Conservation (phyloP, 2,797 vertebrate genomes). For the Helicolenus hilgendorfi region DNA sequence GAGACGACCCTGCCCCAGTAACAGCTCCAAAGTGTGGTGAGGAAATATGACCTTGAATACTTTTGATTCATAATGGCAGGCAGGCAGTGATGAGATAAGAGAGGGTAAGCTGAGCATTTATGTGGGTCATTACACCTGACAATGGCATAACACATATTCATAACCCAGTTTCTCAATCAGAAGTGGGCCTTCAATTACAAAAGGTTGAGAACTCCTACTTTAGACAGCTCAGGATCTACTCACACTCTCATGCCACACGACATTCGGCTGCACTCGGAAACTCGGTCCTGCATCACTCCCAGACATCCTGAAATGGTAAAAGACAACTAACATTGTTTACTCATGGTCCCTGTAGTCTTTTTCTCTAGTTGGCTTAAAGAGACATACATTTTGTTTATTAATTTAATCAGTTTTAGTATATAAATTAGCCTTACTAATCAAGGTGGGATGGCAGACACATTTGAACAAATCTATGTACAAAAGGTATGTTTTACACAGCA, state of each 20-base stretch:
- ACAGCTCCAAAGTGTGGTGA: too few relatives aligned
- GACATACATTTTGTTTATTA: not conserved
- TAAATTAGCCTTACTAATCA: not conserved
- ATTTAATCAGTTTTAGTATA: not conserved
- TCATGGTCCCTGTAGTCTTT: not conserved
- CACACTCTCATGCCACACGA: not conserved
- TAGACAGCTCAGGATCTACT: not conserved
- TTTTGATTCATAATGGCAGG: too few relatives aligned
- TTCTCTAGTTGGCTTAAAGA: not conserved
- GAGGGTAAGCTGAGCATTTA: too few relatives aligned
- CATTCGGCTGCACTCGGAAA: too few relatives aligned
- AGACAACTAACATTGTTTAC: not conserved
- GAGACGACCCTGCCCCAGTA: too few relatives aligned
- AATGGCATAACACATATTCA: too few relatives aligned
- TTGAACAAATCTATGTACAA: not conserved
- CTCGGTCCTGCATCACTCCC: accelerated
- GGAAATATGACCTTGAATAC: too few relatives aligned
- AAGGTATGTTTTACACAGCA: not conserved
- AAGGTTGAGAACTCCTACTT: not conserved
- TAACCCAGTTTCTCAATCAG: too few relatives aligned
- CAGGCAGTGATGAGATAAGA: too few relatives aligned
- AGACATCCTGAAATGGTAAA: not conserved
- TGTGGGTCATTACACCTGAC: too few relatives aligned
- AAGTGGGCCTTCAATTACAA: too few relatives aligned
- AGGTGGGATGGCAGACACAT: not conserved